These are phyloP conservation scores for Brachypalpus laphriformis DNA, from an alignment of 2,888 invertebrate genomes.

Conservation along the genomic window DNA sequence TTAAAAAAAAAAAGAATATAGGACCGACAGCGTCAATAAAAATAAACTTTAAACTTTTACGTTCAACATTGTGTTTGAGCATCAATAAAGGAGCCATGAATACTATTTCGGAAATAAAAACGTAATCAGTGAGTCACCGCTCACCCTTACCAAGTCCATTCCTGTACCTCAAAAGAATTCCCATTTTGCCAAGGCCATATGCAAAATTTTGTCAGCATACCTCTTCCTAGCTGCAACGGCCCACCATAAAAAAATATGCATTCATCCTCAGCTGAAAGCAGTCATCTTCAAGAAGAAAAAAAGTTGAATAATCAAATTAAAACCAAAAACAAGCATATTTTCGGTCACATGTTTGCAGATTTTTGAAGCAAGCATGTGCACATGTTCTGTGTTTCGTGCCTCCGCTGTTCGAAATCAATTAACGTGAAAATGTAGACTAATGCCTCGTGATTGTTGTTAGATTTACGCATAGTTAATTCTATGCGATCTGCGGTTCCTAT, in stretches of 20 bases:
- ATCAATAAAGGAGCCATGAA: too few species aligned
- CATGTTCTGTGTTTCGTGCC: constrained; percentile 47
- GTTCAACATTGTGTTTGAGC: too few species aligned
- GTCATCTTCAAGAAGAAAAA: background rate
- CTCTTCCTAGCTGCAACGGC: background rate
- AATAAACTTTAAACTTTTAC: too few species aligned
- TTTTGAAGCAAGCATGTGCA: constrained; percentile 25
- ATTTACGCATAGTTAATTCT: constrained; percentile 66
- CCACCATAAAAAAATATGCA: background rate
- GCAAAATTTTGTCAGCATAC: background rate
- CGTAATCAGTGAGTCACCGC: too few species aligned
- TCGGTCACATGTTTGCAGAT: constrained; percentile 61
- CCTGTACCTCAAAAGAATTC: too few species aligned
- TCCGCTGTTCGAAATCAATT: constrained; percentile 65
- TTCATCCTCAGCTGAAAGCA: background rate
- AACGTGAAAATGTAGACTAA: constrained; percentile 68
- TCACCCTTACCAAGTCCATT: too few species aligned
- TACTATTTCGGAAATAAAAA: too few species aligned
- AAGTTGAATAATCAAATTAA: constrained; percentile 6
- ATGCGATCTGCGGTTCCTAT: constrained; percentile 48
- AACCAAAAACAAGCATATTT: constrained; percentile 27
- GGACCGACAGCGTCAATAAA: too few species aligned
- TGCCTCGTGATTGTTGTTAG: constrained; percentile 66
- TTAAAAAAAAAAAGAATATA: too few species aligned
- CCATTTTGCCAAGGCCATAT: background rate